Conservation (phyloP, 2,888 invertebrate genomes). For the Orthonychiurus folsomi region DNA sequence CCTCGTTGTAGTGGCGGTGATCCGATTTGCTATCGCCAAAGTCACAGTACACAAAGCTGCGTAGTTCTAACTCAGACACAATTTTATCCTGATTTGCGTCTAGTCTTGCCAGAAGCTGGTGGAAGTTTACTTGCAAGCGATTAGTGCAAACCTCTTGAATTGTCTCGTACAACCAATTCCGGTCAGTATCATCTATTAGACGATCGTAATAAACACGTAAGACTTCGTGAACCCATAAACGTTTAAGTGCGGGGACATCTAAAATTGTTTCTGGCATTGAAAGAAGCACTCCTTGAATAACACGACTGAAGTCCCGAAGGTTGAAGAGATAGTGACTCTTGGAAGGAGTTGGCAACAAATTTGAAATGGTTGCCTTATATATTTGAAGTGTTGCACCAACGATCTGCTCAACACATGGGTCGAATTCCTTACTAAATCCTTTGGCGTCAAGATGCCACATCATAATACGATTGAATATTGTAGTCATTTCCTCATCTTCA, state of each 20-base stretch:
- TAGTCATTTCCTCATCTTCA: constrained; percentile 73
- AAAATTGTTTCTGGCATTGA: constrained; percentile 89
- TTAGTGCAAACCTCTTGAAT: constrained; percentile 46
- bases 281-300: constrained; percentile 81
- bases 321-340: constrained; percentile 77
- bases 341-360: constrained; percentile 79
- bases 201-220: constrained; percentile 87
- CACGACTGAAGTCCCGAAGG: constrained; percentile 83
- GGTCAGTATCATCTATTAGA: constrained; percentile 71
- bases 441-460: constrained; percentile 94
- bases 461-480: constrained; percentile 83
- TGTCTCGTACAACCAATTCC: constrained; percentile 68
- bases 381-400: constrained; percentile 77
- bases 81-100: constrained; percentile 46
- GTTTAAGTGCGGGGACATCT: constrained; percentile 72
- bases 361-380: constrained; percentile 71
- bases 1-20: constrained; percentile 77
- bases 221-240: constrained; percentile 85
- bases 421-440: constrained; percentile 89
- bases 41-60: constrained; percentile 85
- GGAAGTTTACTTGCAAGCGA: constrained; percentile 58
- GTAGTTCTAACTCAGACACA: constrained; percentile 68
- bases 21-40: constrained; percentile 91
- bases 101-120: constrained; percentile 61
- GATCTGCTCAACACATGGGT: constrained; percentile 81